Evolutionary conservation across 2,888 invertebrate genomes (phyloP).

Genomic region (Eupithecia exiguata): DNA sequence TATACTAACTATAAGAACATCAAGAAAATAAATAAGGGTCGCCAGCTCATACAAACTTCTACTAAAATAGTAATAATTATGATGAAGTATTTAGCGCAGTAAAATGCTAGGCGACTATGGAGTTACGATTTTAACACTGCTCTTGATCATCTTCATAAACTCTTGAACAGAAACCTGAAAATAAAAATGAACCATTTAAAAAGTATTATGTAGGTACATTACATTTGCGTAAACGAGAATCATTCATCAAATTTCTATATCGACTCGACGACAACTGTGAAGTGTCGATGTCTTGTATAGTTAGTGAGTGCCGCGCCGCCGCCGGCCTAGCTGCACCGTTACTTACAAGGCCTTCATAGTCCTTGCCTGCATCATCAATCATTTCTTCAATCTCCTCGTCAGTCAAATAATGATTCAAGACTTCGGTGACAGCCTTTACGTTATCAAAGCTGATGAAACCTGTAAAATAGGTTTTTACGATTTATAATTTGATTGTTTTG

Average conservation of each 20-base stretch:
- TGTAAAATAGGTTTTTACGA: conserved; percentile 43
- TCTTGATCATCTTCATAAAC: conserved; percentile 78
- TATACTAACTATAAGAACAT: not conserved
- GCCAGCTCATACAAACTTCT: conserved; percentile 1
- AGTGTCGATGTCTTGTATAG: not conserved
- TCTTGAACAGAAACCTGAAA: conserved; percentile 73
- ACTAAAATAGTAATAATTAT: conserved; percentile 19
- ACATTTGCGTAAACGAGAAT: too few species aligned
- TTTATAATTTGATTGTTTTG: not conserved
- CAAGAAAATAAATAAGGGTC: not conserved
- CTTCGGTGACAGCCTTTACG: conserved; percentile 66
- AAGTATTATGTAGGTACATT: not conserved
- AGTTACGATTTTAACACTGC: conserved; percentile 69
- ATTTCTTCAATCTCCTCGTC: conserved; percentile 81
- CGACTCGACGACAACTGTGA: not conserved
- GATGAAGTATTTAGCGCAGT: not conserved
- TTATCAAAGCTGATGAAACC: conserved; percentile 74
- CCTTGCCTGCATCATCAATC: conserved; percentile 78
- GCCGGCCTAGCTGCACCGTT: not conserved
- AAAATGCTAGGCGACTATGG: conserved; percentile 44
- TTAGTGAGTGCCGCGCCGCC: not conserved
- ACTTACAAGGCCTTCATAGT: conserved; percentile 71
- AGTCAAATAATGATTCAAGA: conserved; percentile 65
- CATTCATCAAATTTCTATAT: too few species aligned
- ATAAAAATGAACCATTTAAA: conserved; percentile 1